Evolutionary conservation across 2,888 invertebrate species (phyloP).

Genomic region (Serrognathus titanus): DNA sequence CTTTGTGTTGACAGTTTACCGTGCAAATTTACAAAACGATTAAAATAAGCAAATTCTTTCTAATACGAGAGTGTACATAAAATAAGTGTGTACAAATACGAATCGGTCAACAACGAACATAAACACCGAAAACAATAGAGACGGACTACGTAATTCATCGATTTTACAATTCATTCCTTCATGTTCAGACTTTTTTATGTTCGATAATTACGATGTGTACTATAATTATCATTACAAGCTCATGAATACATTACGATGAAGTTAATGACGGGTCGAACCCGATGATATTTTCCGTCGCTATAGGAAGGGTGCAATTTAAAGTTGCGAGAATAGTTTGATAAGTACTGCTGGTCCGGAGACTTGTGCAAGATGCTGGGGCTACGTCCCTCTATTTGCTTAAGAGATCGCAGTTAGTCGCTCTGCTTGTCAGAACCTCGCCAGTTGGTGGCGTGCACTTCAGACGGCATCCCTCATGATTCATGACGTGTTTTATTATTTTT

Average conservation of each 20-base stretch:
- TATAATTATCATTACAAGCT: no score
- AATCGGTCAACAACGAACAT: constrained; percentile 27
- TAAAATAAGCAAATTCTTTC: constrained; percentile 27
- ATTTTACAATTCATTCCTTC: background rate
- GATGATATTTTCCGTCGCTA: no score
- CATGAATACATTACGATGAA: no score
- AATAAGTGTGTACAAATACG: constrained; percentile 26
- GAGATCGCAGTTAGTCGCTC: constrained; percentile 33
- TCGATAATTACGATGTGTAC: no score
- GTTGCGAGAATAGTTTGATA: constrained; percentile 28
- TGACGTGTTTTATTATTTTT: background rate
- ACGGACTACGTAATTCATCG: background rate
- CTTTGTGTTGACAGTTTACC: constrained; percentile 25
- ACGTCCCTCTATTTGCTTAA: constrained; percentile 31
- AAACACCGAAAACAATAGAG: background rate
- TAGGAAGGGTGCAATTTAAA: constrained; percentile 15
- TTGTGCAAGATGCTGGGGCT: constrained; percentile 23
- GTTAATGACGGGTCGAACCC: no score
- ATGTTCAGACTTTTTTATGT: no score
- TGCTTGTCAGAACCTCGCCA: constrained; percentile 33
- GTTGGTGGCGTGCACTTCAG: constrained; percentile 27
- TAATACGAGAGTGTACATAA: constrained; percentile 14
- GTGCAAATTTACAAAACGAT: constrained; percentile 40
- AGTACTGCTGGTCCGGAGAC: constrained; percentile 22
- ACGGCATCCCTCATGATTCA: constrained; percentile 10